Evolutionary conservation across 2,888 invertebrate species (phyloP), one percentile per base, ranked within the genome.

Genomic region (Drosophila tanythrix): DNA sequence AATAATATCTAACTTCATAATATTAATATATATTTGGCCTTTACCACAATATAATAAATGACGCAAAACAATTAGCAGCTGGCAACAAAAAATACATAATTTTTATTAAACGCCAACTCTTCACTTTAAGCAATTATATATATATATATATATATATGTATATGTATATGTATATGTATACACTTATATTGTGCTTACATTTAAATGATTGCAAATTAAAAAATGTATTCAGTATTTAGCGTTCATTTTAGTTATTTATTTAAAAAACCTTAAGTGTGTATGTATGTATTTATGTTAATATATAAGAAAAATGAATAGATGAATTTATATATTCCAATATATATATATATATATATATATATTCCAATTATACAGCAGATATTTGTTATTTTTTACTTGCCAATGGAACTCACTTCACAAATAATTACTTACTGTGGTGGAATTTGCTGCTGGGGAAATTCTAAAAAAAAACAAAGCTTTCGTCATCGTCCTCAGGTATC

Each of bases 231-330:
- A 15, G 11, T 11, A 43, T 40, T 40, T 40, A n/a, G 25, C 46
- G 25, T 46, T 46, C 15, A 46, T 4, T 15, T 46, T 46, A 46
- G 46, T 46, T 46, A 46, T 25, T 46, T 46, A 15, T 15, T 15
- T 3, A 7, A 46, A 7, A 46, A 25, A 15, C 25, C 3, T 8
- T 8, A 21, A 43, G 43, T 46, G 46, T 46, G 46, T 46, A 46
- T 46, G 46, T 25, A 46, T 46, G 46, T 25, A 46, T 46, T 46
- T 46, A 25, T 46, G 25, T 15, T 46, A 46, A 46, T 15, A 46
- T 46, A 46, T 46, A 46, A 46, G 46, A 46, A 46, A 0, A 46
- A 46, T 25, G 25, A 46, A 46, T 25, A 46, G 15, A 46, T 25
- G 46, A 46, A 15, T 46, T 25, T 46, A 46, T 46, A 46, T 21